Conservation (phyloP, 1,140 invertebrate genomes). For the Diachasmimorpha longicaudata region DNA sequence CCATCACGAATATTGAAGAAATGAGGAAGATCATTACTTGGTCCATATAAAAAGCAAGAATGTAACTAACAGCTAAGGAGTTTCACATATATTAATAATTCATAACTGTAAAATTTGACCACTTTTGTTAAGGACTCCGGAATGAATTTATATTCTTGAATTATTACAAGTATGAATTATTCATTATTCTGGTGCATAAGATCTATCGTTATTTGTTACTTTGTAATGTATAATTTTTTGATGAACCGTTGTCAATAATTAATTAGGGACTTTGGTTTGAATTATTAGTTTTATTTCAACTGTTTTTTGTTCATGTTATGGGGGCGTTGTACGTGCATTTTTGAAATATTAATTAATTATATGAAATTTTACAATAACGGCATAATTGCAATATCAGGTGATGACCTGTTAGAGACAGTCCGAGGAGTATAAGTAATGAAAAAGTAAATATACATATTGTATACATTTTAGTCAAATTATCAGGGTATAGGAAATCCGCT, state of each 20-base stretch:
- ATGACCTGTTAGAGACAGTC: background rate
- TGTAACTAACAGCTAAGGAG: background rate
- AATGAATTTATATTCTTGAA: background rate
- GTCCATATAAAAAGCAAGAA: background rate
- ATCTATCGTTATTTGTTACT: constrained; percentile 18
- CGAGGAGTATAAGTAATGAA: background rate
- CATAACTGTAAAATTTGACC: background rate
- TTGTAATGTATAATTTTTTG: background rate
- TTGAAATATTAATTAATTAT: background rate
- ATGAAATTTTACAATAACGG: background rate
- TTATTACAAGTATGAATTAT: background rate
- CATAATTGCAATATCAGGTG: constrained; percentile 7
- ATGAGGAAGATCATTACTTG: background rate
- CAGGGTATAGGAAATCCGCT: constrained; percentile 1
- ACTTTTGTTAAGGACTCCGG: background rate
- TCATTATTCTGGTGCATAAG: constrained; percentile 12
- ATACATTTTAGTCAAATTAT: background rate
- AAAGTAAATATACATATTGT: background rate
- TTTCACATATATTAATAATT: background rate
- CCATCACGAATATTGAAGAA: background rate
- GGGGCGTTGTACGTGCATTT: background rate
- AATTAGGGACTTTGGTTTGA: constrained; percentile 6
- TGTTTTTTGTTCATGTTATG: background rate
- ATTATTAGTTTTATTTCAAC: background rate
- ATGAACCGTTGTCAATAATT: background rate